These are phyloP conservation scores for Cinclus mexicanus DNA, from an alignment of 2,113 vertebrate species.

Conservation along the genomic window DNA sequence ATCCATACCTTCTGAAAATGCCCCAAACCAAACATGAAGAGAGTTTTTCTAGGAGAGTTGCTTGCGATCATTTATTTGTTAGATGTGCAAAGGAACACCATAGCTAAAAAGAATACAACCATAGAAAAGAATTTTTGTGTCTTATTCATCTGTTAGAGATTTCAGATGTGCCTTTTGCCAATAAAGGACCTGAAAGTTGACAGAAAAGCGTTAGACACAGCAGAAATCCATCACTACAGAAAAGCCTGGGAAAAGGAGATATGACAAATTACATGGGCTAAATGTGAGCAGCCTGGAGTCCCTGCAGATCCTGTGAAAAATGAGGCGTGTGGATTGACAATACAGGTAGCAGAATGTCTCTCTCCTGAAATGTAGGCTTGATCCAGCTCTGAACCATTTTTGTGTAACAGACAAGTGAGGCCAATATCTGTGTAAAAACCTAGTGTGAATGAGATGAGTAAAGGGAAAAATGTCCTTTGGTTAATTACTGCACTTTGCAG, in stretches of 20 bases:
- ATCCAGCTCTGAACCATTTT: not conserved
- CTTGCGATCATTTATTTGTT: not conserved
- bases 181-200: conserved; percentile 5
- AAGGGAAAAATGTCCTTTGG: not conserved
- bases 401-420: not conserved
- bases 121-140: not conserved
- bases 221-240: conserved; percentile 17
- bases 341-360: not conserved
- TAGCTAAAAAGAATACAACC: not conserved
- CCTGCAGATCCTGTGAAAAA: not conserved
- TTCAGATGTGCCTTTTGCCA: conserved; percentile 32
- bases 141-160: conserved; percentile 4
- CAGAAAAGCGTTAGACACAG: not conserved
- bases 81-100: not conserved
- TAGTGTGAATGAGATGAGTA: not conserved
- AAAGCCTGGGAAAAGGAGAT: conserved; percentile 33
- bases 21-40: not conserved
- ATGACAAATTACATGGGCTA: conserved; percentile 24
- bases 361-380: not conserved
- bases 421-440: not conserved
- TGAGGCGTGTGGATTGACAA: not conserved
- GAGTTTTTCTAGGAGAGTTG: not conserved
- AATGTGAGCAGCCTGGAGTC: conserved; percentile 29
- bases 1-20: not conserved
- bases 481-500: not conserved